A percentile compares a stretch with the other conserved stretches of the same genome.
Evolutionary conservation across 1,140 invertebrate species (phyloP).

Genomic region (Drosophila navojoa): DNA sequence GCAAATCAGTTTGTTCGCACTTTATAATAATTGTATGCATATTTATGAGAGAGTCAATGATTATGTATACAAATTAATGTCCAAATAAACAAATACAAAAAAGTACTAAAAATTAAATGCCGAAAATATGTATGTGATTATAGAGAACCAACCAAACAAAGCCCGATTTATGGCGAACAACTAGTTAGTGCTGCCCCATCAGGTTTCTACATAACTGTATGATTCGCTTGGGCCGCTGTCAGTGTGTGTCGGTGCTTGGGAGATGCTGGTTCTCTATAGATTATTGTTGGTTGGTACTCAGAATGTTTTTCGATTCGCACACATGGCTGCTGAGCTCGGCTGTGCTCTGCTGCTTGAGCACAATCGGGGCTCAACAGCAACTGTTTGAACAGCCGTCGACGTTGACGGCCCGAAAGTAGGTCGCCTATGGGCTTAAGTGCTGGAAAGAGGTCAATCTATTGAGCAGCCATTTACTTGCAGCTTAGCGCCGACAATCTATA

Average conservation of each 20-base stretch:
- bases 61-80: constrained; percentile 55
- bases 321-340: constrained; percentile 18
- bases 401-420: constrained; percentile 58
- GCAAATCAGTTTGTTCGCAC: constrained; percentile 69
- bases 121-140: constrained; percentile 27
- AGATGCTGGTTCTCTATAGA: constrained; percentile 27
- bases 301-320: constrained; percentile 53
- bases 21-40: constrained; percentile 73
- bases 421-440: constrained; percentile 30
- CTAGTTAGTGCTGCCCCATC: constrained; percentile 23
- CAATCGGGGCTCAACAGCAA: constrained; percentile 36
- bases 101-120: constrained; percentile 43
- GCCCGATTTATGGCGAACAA: constrained; percentile 12
- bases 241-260: constrained; percentile 21
- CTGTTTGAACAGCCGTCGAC: constrained; percentile 64
- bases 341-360: constrained; percentile 12
- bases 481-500: constrained; percentile 36
- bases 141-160: constrained; percentile 8
- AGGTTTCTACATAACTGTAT: constrained; percentile 23
- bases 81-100: constrained; percentile 43
- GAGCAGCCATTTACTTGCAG: constrained; percentile 53
- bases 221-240: constrained; percentile 13
- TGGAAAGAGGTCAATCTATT: constrained; percentile 56
- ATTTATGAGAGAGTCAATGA: constrained; percentile 58
- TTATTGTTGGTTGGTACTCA: constrained; percentile 10